Evolutionary conservation across 2,888 invertebrate species (phyloP).

Genomic region (Phortica okadai): DNA sequence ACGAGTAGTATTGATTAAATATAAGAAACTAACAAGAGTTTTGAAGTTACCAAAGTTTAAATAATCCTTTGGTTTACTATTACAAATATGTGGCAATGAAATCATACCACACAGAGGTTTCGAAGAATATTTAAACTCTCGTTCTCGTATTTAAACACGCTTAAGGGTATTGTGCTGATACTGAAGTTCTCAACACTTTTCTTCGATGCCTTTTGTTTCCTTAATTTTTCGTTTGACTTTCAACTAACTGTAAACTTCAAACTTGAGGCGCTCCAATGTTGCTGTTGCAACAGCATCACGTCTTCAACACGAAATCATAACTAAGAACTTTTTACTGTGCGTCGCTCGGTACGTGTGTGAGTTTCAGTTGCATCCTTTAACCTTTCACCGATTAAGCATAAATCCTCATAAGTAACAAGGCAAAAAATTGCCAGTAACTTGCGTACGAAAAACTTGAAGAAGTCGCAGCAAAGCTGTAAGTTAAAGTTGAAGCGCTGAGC

Average conservation of each 20-base stretch:
- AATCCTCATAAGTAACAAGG: constrained; percentile 68
- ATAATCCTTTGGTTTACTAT: too few relatives aligned
- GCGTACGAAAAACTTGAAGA: constrained; percentile 17
- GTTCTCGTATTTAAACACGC: too few relatives aligned
- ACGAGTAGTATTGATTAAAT: too few relatives aligned
- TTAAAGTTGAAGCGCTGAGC: constrained; percentile 40
- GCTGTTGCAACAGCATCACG: constrained; percentile 3
- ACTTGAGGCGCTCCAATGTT: not conserved
- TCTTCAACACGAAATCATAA: constrained; percentile 20
- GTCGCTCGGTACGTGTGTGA: constrained; percentile 35
- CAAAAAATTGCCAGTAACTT: constrained; percentile 64
- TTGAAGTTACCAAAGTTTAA: too few relatives aligned
- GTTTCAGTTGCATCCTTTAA: constrained; percentile 50
- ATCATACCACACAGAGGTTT: too few relatives aligned
- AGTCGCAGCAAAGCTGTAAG: not conserved
- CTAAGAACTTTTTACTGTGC: constrained; percentile 1
- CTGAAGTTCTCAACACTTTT: too few relatives aligned
- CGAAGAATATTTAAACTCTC: too few relatives aligned
- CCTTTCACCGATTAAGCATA: constrained; percentile 70
- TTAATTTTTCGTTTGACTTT: not conserved
- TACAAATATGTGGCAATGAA: too few relatives aligned
- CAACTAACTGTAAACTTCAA: not conserved
- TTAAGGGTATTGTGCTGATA: too few relatives aligned
- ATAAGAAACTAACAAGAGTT: too few relatives aligned
- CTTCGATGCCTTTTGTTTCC: too few relatives aligned